Evolutionary conservation across 2,888 invertebrate genomes (phyloP), one percentile per base, ranked within the genome.

Genomic region (Neocrepidodera transversa): DNA sequence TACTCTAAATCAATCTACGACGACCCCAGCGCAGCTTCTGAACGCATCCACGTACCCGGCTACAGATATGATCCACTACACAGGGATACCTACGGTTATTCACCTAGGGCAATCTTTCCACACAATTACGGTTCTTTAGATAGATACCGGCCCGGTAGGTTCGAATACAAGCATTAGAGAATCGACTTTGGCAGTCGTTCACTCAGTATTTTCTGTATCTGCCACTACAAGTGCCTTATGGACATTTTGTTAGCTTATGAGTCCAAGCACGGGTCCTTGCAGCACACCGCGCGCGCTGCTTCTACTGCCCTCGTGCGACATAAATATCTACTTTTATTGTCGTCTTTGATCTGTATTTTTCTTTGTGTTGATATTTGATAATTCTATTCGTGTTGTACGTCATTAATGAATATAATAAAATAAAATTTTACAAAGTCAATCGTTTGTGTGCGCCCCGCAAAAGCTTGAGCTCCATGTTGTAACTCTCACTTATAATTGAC

Each of bases 1-100:
- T 88, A 85, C 82, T 85, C 84, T 84, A 92, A 92, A 83, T 92
- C 92, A 74, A 93, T 93, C 86, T 93, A 86, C 82, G 92, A 93
- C 79, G 92, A 92, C 79, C 92, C 93, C 71, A 80, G 86, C 65
- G 88, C 84, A 75, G 90, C 92, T 69, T 86, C 88, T 70, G 92
- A 92, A 80, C 89, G 93, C 81, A 92, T 94, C 83, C 85, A 88
- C 78, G 89, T 90, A 58, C 91, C 92, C 77, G 93, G 93, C 75
- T 93, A 93, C 87, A 90, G 93, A 82, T 93, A 93, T 84, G 85
- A 91, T 81, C 93, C 93, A 71, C 90, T 94, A 74, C 93, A 93
- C 83, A 89, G 93, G 78, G 93, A 93, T 79, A 89, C 87, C 76
- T 93, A 93, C 83, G 93, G 93, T 67, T 93, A 93, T 82, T 91